phyloP scores from a whole-genome alignment of 2,113 vertebrate species.

The Calyptommatus sinebrachiatus region DNA sequence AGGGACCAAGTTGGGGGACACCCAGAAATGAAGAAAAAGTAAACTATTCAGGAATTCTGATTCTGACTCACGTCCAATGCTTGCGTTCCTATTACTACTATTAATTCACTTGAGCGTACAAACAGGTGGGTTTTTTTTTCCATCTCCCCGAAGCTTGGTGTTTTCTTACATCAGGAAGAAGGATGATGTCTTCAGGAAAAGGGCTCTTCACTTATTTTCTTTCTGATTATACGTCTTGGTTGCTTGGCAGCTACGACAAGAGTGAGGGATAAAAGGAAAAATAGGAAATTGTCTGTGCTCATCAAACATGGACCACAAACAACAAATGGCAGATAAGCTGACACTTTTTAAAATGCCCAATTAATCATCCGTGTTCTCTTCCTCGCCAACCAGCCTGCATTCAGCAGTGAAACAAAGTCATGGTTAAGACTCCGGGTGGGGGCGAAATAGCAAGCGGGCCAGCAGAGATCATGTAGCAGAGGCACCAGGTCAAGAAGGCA shows the following conservation, averaged over 20 bases:
- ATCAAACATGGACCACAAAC: slow-evolving; percentile 15
- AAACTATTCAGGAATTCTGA: too few relatives aligned
- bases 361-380: slow-evolving; percentile 30
- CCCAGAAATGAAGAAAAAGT: background rate
- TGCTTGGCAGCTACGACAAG: slow-evolving; percentile 46
- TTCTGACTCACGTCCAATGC: background rate
- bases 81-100: background rate
- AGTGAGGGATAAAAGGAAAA: slow-evolving; percentile 33
- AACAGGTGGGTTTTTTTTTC: slow-evolving; percentile 5
- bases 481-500: background rate
- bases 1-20: background rate
- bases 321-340: slow-evolving; percentile 42
- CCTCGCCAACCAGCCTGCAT: background rate
- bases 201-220: slow-evolving; percentile 49
- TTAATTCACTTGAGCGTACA: slow-evolving; percentile 19
- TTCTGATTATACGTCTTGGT: slow-evolving; percentile 28
- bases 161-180: slow-evolving; percentile 41
- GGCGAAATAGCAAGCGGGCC: background rate
- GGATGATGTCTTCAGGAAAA: slow-evolving; percentile 42
- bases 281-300: slow-evolving; percentile 20
- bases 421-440: background rate
- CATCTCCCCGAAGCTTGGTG: slow-evolving; percentile 17
- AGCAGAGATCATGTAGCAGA: background rate
- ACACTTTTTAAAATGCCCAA: slow-evolving; percentile 25
- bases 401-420: slow-evolving; percentile 22